Percentiles rank a stretch among this genome's conserved stretches.
phyloP scores from a whole-genome alignment of 2,888 invertebrate genomes.

The Drosophila longiperda region DNA sequence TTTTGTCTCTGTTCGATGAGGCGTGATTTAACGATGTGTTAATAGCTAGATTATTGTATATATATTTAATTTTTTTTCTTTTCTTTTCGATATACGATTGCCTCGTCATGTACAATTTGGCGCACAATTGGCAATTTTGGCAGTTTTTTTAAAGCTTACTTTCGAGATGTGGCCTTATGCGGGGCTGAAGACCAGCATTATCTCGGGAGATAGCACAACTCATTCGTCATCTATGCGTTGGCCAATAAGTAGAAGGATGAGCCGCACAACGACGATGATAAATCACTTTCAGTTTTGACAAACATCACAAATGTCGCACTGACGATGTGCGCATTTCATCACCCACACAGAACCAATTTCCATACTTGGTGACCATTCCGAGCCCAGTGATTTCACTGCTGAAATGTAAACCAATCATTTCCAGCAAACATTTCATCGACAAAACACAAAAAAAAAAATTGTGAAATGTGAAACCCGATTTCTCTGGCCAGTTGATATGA shows the following conservation, averaged over 20 bases:
- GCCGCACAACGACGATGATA: conserved; percentile 56
- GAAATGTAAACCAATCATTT: conserved; percentile 65
- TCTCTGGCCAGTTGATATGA: background rate
- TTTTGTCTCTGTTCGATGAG: conserved; percentile 23
- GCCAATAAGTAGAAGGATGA: conserved; percentile 11
- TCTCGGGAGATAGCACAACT: conserved; percentile 39
- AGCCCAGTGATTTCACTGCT: conserved; percentile 37
- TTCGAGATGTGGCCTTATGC: conserved; percentile 2
- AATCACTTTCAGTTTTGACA: conserved; percentile 79
- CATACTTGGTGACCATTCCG: conserved; percentile 51
- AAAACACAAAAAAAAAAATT: conserved; percentile 10
- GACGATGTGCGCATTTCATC: conserved; percentile 55
- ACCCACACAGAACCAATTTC: conserved; percentile 46
- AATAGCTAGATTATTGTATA: conserved; percentile 67
- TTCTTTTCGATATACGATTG: conserved; percentile 20
- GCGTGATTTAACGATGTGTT: conserved; percentile 61
- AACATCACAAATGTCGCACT: conserved; percentile 72
- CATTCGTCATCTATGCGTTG: conserved; percentile 47
- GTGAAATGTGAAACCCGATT: conserved; percentile 2
- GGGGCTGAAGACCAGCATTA: conserved; percentile 47
- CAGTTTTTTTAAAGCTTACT: conserved; percentile 49
- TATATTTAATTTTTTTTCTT: conserved; percentile 33
- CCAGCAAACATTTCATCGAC: conserved; percentile 46
- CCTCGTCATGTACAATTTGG: conserved; percentile 64
- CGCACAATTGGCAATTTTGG: conserved; percentile 45